Evolutionary conservation across 2,797 vertebrate genomes (phyloP).

Genomic region (Saguinus oedipus): DNA sequence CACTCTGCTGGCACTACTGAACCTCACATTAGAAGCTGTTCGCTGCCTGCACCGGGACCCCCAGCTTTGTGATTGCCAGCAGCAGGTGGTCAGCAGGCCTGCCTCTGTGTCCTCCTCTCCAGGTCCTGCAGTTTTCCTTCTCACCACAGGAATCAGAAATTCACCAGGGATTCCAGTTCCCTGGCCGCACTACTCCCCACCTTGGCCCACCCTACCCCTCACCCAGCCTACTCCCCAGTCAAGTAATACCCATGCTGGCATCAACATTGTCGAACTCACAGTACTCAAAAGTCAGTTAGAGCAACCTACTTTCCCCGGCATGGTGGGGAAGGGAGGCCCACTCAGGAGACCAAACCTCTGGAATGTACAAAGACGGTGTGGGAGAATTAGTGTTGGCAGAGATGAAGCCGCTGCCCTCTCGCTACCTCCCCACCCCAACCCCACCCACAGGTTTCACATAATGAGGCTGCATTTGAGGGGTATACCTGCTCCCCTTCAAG

Average conservation of each 20-base stretch:
- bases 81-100: background rate
- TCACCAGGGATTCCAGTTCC: background rate
- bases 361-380: conserved; percentile 78
- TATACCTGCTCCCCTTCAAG: too few species aligned
- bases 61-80: background rate
- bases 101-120: background rate
- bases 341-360: conserved; percentile 69
- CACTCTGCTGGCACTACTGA: background rate
- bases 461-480: conserved; percentile 34
- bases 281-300: too few species aligned
- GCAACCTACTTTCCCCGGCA: background rate
- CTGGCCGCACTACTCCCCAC: background rate
- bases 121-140: background rate
- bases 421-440: background rate
- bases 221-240: background rate
- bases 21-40: background rate
- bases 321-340: background rate
- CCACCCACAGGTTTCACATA: background rate
- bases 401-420: background rate
- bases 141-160: background rate
- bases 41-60: rapidly evolving
- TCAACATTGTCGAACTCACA: background rate
- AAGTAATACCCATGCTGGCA: background rate
- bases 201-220: background rate
- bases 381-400: conserved; percentile 63